phyloP scores from a whole-genome alignment of 2,113 vertebrate species.

The Cottus gobio region DNA sequence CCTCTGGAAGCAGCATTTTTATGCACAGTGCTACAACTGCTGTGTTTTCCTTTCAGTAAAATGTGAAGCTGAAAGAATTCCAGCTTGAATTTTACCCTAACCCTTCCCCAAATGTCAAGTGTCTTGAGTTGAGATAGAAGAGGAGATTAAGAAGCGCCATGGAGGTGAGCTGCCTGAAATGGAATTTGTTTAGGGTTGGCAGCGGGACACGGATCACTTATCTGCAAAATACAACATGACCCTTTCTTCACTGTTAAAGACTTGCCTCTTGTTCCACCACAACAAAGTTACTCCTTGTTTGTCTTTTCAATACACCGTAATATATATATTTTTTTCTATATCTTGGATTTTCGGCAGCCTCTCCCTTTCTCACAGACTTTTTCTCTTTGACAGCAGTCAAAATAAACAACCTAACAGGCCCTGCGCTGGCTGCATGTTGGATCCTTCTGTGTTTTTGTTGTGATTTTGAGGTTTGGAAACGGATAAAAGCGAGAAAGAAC shows the following conservation, averaged over 20 bases:
- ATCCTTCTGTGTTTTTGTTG: conserved; percentile 70
- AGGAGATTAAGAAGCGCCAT: conserved; percentile 73
- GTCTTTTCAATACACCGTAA: conserved; percentile 68
- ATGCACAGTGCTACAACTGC: conserved; percentile 17
- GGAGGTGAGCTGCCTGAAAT: conserved; percentile 80
- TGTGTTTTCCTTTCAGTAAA: conserved; percentile 59
- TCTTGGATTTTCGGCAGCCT: conserved; percentile 44
- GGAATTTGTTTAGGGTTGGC: conserved; percentile 86
- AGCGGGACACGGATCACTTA: conserved; percentile 79
- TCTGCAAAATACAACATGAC: conserved; percentile 81
- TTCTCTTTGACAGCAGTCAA: conserved; percentile 77
- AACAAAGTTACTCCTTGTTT: conserved; percentile 78
- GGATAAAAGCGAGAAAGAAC: conserved; percentile 67
- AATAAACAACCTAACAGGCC: conserved; percentile 80
- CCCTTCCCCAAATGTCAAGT: conserved; percentile 71
- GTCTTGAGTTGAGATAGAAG: conserved; percentile 73
- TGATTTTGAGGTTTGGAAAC: conserved; percentile 69
- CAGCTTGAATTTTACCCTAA: conserved; percentile 57
- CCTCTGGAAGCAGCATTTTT: conserved; percentile 32
- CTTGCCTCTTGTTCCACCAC: conserved; percentile 62
- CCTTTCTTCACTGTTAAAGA: conserved; percentile 71
- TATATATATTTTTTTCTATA: conserved; percentile 38
- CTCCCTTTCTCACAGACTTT: conserved; percentile 11
- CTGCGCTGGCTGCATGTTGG: conserved; percentile 51
- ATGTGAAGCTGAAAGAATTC: conserved; percentile 56